A percentile compares a stretch with the other conserved stretches of the same genome.
Evolutionary conservation across 53 echinoderm and acorn worm genomes (phyloP).

Genomic region (Patiria pectinifera): DNA sequence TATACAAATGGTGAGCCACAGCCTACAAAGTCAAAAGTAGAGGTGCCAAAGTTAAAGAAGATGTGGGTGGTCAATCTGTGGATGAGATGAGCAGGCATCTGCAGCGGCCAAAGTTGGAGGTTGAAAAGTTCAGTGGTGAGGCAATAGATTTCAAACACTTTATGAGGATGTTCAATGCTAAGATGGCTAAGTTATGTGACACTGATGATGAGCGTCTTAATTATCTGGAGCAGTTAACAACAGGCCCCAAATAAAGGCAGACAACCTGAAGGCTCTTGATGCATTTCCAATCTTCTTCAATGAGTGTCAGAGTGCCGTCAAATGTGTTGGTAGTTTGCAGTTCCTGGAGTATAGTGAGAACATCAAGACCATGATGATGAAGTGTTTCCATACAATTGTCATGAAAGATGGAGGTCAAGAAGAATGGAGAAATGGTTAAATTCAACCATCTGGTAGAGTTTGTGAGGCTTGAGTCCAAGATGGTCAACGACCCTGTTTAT

Average conservation of each 20-base stretch:
- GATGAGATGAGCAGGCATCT: neutral
- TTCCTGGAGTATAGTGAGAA: constrained; percentile 65
- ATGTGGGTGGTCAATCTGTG: constrained; percentile 3
- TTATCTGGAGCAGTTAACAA: constrained; percentile 38
- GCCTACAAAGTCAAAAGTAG: neutral
- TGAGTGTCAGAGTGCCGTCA: constrained; percentile 68
- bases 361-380: constrained; percentile 63
- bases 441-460: constrained; percentile 67
- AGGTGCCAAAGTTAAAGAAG: constrained; percentile 1
- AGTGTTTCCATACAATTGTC: constrained; percentile 59
- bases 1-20: neutral
- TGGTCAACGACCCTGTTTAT: constrained; percentile 66
- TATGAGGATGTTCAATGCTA: neutral
- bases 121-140: no score
- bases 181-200: constrained; percentile 29
- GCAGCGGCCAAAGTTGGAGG: no score
- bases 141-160: no score
- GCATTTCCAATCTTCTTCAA: constrained; percentile 63
- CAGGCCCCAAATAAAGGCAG: constrained; percentile 55
- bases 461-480: constrained; percentile 51
- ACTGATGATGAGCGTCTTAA: constrained; percentile 61
- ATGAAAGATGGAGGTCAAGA: constrained; percentile 70
- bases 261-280: constrained; percentile 73
- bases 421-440: constrained; percentile 37
- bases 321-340: constrained; percentile 63